Conservation (phyloP, 2,113 vertebrate genomes). For the Furnarius figulus region DNA sequence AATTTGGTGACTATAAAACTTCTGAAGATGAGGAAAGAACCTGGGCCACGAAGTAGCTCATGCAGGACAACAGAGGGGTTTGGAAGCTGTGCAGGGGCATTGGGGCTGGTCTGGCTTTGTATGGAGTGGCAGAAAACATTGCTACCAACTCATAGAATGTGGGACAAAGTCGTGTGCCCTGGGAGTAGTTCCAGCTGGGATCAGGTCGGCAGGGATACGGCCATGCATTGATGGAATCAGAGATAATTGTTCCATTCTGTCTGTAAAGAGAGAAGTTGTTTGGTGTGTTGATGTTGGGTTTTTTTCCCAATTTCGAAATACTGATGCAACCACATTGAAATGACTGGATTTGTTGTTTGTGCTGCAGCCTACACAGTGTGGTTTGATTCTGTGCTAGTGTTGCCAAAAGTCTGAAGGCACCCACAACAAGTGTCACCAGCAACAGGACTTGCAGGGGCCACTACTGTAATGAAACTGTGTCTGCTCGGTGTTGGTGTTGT, state of each 20-base stretch:
- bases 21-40: background rate
- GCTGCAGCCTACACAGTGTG: background rate
- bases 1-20: background rate
- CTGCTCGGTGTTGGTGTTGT: fast-evolving
- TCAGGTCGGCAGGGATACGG: background rate
- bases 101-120: background rate
- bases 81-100: fast-evolving
- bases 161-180: too few relatives aligned
- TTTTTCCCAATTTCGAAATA: background rate
- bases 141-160: fast-evolving
- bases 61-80: too few relatives aligned
- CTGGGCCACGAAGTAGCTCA: background rate
- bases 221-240: background rate
- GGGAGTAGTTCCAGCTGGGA: background rate
- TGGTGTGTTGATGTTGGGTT: too few relatives aligned
- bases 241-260: background rate
- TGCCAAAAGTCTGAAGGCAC: background rate
- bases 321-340: background rate
- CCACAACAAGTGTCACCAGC: background rate
- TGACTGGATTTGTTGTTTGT: background rate
- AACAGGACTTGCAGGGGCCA: background rate
- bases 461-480: background rate
- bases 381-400: background rate
- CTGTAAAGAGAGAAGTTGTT: background rate
- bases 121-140: background rate